A percentile compares a stretch with the other conserved stretches of the same genome.
These are phyloP conservation scores for Aleadryas rufinucha DNA, from an alignment of 2,113 vertebrate genomes.

Conservation along the genomic window DNA sequence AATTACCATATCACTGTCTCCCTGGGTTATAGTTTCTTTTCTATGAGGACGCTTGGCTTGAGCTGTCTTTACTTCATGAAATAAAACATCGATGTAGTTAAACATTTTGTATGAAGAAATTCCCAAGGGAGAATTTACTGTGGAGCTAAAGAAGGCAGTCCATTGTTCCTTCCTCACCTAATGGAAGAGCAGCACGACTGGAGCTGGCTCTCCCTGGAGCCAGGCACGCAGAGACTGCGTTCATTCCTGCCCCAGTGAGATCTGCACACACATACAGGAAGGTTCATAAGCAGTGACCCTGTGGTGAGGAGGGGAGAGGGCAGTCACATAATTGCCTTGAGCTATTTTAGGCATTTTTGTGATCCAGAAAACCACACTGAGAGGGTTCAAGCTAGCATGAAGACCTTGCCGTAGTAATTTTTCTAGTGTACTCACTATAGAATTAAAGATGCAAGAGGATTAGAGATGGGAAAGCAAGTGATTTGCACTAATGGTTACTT, in stretches of 20 bases:
- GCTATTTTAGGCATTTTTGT: neutral
- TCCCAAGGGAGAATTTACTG: neutral
- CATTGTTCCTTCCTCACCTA: neutral
- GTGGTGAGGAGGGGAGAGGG: neutral
- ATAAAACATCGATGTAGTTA: neutral
- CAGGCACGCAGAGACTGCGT: rapidly evolving
- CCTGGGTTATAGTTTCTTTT: neutral
- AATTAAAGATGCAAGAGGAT: neutral
- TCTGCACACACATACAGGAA: neutral
- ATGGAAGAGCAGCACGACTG: neutral
- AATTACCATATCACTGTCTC: neutral
- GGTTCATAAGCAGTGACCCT: neutral
- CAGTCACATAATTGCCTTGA: neutral
- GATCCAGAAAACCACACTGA: neutral
- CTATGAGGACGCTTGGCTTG: neutral
- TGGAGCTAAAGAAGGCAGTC: neutral
- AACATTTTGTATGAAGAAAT: neutral
- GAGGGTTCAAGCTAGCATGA: neutral
- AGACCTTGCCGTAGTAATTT: neutral
- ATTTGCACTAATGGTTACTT: neutral
- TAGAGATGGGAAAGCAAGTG: neutral
- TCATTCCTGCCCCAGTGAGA: rapidly evolving
- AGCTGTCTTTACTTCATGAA: neutral
- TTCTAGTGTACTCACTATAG: neutral
- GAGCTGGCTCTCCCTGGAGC: neutral